Evolutionary conservation across 2,888 invertebrate species (phyloP), one percentile per base, ranked within the genome.

Genomic region (Hirtodrosophila cameraria): DNA sequence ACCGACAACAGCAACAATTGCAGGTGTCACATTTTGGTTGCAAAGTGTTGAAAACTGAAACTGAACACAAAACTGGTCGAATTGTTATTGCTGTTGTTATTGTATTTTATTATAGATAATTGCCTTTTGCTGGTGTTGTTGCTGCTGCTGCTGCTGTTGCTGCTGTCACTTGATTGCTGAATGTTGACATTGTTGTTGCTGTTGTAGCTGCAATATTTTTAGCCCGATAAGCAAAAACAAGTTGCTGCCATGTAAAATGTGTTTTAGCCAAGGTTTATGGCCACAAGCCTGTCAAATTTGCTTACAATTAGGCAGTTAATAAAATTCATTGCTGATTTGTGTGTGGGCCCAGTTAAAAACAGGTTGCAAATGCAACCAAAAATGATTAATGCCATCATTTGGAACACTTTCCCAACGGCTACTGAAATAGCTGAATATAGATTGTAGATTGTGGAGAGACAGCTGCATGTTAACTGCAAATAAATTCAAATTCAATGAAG

Each of bases 31-130:
- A 76, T 66, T 67, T 66, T 64, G 66, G 58, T 42, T 57, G 66
- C 59, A 67, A 81, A 57, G 85, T 86, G 85, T 82, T 82, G 86
- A 78, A 87, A 87, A 67, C 59, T 66, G 58, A 77, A 83, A 83
- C 77, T 80, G 80, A 62, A 62, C 49, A 64, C 39, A 66, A 60
- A 65, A 61, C 64, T 41, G 57, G 64, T 59, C 48, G 53, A 45
- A 53, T 43, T 54, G 60, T 36, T 52, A 46, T 30, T 66, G 58
- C 36, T 55, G 54, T 13, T 54, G 36, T 39, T 49, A 49, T 42
- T 58, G 63, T 66, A 61, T 63, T 85, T 79, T 86, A 86, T 83
- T 75, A 63, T 54, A 59, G 68, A 86, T 83, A 79, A 79, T 79
- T 86, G 80, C 42, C 67, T 48, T 66, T 55, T 55, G 43, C 59